Evolutionary conservation across 2,888 invertebrate genomes (phyloP).

Genomic region (Mesochorus sp.): DNA sequence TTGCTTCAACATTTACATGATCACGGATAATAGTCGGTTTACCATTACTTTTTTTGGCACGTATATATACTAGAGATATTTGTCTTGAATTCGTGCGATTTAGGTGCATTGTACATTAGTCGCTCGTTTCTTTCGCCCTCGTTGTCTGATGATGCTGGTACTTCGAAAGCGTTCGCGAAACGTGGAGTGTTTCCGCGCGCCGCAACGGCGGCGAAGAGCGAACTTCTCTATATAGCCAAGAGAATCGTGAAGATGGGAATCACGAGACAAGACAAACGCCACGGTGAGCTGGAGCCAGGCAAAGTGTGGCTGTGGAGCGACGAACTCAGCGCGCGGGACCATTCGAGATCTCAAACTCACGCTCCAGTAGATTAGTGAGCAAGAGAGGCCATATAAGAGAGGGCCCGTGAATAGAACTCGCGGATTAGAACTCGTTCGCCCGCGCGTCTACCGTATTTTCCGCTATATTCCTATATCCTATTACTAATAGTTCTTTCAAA

Average conservation of each 20-base stretch:
- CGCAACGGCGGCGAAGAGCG: constrained; percentile 26
- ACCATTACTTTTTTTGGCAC: not conserved
- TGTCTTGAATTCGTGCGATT: constrained; percentile 1
- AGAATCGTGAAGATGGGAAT: constrained; percentile 65
- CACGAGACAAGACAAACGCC: constrained; percentile 64
- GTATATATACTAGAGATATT: not conserved
- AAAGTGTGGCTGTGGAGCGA: constrained; percentile 58
- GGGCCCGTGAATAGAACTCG: constrained; percentile 42
- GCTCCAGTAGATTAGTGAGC: constrained; percentile 61
- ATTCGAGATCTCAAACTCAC: constrained; percentile 65
- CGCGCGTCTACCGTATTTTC: constrained; percentile 18
- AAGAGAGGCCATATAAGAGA: constrained; percentile 44
- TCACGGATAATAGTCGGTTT: not conserved
- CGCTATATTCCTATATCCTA: constrained; percentile 4
- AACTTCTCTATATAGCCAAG: constrained; percentile 43
- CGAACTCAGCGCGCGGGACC: constrained; percentile 45
- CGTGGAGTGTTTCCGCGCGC: constrained; percentile 35
- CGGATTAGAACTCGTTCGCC: constrained; percentile 34
- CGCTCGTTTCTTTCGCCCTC: constrained; percentile 37
- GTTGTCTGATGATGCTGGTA: constrained; percentile 39
- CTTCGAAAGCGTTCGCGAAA: constrained; percentile 19
- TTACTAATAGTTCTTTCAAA: constrained; percentile 12
- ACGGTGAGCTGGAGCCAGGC: constrained; percentile 50
- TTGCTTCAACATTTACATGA: not conserved
- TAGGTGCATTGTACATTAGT: constrained; percentile 28